phyloP scores from a whole-genome alignment of 2,113 vertebrate species.

The Lepidothrix coronata region DNA sequence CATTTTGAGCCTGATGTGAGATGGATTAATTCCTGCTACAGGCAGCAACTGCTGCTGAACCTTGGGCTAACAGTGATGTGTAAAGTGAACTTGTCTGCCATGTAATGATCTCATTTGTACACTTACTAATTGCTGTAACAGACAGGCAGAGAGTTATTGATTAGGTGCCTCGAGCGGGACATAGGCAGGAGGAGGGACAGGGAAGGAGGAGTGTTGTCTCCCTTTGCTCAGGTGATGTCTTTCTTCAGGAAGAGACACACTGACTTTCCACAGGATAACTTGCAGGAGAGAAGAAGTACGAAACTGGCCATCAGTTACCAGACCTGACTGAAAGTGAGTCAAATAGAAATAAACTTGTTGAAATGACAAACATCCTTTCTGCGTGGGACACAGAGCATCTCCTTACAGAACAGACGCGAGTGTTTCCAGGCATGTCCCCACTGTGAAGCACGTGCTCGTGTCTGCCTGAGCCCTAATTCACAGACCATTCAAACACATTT shows the following conservation, averaged over 20 bases:
- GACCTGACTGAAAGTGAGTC: not conserved
- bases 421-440: not conserved
- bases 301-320: not conserved
- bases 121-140: not conserved
- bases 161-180: not conserved
- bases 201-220: not conserved
- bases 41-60: not conserved
- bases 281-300: not conserved
- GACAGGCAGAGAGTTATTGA: not conserved
- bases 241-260: not conserved
- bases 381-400: not conserved
- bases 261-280: not conserved
- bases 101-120: not conserved
- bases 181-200: not conserved
- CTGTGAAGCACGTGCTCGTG: not conserved
- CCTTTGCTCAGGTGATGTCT: not conserved
- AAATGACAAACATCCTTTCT: not conserved
- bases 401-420: not conserved
- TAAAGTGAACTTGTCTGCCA: not conserved
- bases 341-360: not conserved
- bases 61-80: not conserved
- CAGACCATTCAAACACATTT: not conserved
- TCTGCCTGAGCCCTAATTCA: not conserved
- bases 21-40: constrained; percentile 18
- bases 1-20: not conserved